Evolutionary conservation across 2,888 invertebrate genomes (phyloP).

Genomic region (Spodoptera exigua): DNA sequence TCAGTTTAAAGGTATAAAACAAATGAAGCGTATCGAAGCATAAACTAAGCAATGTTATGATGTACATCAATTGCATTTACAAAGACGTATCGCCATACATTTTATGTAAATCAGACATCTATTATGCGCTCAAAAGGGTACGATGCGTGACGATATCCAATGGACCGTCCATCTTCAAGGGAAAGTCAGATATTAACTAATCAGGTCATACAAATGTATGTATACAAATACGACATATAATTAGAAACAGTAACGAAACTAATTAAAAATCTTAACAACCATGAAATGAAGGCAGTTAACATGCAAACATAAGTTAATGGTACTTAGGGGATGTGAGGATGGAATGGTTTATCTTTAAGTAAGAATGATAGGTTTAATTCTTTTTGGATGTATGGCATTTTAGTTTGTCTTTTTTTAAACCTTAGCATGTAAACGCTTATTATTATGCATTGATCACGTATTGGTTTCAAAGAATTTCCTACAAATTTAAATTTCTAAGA

Average conservation of each 20-base stretch:
- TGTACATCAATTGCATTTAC: conserved; percentile 17
- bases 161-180: conserved; percentile 51
- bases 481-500: too few relatives aligned
- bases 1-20: too few relatives aligned
- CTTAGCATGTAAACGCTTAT: too few relatives aligned
- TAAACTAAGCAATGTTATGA: not conserved
- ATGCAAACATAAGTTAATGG: conserved; percentile 33
- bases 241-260: conserved; percentile 36
- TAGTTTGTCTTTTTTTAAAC: too few relatives aligned
- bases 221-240: conserved; percentile 33
- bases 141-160: conserved; percentile 55
- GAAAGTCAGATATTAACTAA: conserved; percentile 52
- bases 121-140: conserved; percentile 31
- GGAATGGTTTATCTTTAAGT: too few relatives aligned
- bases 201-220: conserved; percentile 48
- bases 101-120: conserved; percentile 31
- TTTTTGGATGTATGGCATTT: too few relatives aligned
- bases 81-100: conserved; percentile 31
- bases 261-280: conserved; percentile 49
- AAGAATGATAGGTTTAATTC: too few relatives aligned
- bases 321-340: not conserved
- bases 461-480: too few relatives aligned
- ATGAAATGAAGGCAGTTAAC: conserved; percentile 49
- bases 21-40: too few relatives aligned
- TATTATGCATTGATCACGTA: too few relatives aligned